Conservation (phyloP, 2,113 vertebrate genomes). For the Psittacula cyanocephala region DNA sequence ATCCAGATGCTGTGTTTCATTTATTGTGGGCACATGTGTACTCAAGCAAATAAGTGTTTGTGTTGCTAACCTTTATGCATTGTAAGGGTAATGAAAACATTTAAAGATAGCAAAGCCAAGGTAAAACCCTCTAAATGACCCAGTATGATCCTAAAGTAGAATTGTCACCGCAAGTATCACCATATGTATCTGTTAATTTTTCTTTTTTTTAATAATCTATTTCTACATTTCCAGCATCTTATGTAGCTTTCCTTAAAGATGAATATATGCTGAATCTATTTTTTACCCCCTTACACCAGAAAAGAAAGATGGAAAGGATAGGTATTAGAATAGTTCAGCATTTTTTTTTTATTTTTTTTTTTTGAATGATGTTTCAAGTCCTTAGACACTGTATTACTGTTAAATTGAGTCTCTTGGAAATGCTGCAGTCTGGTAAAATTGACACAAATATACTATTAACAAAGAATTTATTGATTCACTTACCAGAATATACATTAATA, state of each 20-base stretch:
- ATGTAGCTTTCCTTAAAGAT: not conserved
- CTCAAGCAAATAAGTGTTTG: not conserved
- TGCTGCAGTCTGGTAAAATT: constrained; percentile 32
- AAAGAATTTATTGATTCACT: constrained; percentile 37
- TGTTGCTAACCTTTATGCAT: not conserved
- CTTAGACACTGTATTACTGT: constrained; percentile 1
- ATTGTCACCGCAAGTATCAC: not conserved
- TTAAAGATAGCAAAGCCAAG: not conserved
- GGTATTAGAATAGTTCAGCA: constrained; percentile 4
- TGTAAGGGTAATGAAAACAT: not conserved
- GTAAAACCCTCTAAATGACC: not conserved
- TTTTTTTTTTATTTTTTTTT: not conserved
- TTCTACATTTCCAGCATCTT: not conserved
- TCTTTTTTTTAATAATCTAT: not conserved
- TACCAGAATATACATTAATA: constrained; percentile 51
- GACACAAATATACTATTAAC: constrained; percentile 31
- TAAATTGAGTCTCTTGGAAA: constrained; percentile 40
- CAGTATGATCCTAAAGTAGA: not conserved
- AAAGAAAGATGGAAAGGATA: not conserved
- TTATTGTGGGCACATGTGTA: not conserved
- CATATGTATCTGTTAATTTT: not conserved
- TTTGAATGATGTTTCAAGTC: not conserved
- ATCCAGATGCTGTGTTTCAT: constrained; percentile 39
- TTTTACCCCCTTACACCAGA: not conserved
- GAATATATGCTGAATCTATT: not conserved